Conservation (phyloP, 2,113 vertebrate genomes). For the Melierax canorus region DNA sequence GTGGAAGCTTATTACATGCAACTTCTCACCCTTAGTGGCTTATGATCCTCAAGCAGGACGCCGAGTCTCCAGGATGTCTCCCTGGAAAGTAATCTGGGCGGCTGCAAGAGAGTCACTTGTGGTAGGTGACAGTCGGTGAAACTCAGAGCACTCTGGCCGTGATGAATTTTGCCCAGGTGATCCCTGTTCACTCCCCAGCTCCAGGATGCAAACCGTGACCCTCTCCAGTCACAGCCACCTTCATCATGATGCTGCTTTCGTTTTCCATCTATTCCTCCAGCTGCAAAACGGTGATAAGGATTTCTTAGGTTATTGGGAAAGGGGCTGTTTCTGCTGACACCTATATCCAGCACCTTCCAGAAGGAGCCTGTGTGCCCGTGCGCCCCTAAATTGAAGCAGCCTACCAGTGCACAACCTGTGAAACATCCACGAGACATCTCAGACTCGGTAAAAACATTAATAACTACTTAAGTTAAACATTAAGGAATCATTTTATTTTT, state of each 20-base stretch:
- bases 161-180: background rate
- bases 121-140: background rate
- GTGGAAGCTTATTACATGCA: background rate
- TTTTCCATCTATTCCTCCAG: background rate
- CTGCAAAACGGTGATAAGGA: background rate
- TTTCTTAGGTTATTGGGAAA: background rate
- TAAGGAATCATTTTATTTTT: background rate
- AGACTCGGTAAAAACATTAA: background rate
- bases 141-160: background rate
- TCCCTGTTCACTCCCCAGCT: background rate
- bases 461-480: background rate
- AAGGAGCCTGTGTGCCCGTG: background rate
- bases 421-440: background rate
- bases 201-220: background rate
- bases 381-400: background rate
- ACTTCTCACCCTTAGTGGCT: background rate
- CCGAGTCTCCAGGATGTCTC: background rate
- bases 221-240: background rate
- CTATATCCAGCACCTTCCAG: background rate
- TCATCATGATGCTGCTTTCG: background rate
- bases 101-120: accelerated
- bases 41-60: background rate
- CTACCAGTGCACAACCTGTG: background rate
- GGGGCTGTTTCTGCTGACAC: background rate
- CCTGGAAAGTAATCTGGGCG: background rate